A percentile compares a stretch with the other conserved stretches of the same genome.
Evolutionary conservation across 2,797 vertebrate genomes (phyloP).

Genomic region (Sebastes kiyomatsui): DNA sequence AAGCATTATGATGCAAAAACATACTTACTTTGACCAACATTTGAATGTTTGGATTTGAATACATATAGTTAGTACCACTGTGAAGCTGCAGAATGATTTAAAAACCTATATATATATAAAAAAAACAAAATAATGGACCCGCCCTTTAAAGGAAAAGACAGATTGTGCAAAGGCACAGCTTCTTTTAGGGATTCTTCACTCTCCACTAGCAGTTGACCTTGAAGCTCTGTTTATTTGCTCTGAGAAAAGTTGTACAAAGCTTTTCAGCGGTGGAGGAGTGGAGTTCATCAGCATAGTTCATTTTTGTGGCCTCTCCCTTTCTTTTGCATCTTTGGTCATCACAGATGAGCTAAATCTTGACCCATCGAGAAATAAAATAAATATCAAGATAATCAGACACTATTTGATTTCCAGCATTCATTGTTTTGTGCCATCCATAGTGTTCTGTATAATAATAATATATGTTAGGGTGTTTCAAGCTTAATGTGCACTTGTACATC

Average conservation of each 20-base stretch:
- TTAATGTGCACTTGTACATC: background rate
- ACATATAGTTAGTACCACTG: no score
- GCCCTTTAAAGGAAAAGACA: background rate
- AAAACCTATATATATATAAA: no score
- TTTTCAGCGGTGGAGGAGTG: background rate
- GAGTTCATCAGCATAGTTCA: background rate
- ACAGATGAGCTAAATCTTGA: background rate
- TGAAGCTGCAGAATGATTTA: no score
- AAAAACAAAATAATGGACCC: no score
- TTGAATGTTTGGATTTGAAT: no score
- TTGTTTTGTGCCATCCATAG: background rate
- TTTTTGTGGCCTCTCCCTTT: background rate
- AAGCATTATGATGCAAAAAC: no score
- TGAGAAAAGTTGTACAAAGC: background rate
- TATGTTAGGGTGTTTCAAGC: background rate
- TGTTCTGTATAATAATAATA: background rate
- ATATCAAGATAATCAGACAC: background rate
- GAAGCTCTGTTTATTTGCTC: background rate
- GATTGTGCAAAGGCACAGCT: background rate
- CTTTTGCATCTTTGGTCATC: background rate
- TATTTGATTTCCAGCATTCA: background rate
- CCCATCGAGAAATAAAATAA: background rate
- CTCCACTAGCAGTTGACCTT: background rate
- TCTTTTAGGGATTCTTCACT: background rate
- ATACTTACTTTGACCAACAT: no score